Conservation (phyloP, 2,888 invertebrate species). For the Arrhopalites spinosus region DNA sequence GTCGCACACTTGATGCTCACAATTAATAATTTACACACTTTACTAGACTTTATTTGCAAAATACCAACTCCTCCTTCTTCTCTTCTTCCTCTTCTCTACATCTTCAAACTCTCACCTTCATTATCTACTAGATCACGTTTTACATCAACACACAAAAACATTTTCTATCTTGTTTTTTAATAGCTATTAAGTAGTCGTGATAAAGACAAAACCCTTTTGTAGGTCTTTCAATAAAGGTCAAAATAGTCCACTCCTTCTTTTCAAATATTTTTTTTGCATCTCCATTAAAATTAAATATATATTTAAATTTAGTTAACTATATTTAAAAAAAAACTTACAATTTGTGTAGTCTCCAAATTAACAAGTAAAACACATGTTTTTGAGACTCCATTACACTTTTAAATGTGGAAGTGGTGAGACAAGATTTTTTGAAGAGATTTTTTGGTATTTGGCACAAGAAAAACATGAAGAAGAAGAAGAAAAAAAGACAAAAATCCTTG, state of each 20-base stretch:
- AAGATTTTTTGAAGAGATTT: neutral
- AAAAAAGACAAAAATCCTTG: neutral
- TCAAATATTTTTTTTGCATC: no score
- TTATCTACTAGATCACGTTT: neutral
- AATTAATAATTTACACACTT: constrained; percentile 34
- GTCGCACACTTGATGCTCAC: constrained; percentile 33
- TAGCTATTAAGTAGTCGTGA: no score
- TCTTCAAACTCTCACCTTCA: constrained; percentile 13
- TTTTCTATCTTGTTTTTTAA: no score
- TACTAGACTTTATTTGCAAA: constrained; percentile 14
- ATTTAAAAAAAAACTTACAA: neutral
- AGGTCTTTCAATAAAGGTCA: no score
- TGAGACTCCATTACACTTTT: neutral
- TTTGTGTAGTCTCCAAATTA: no score
- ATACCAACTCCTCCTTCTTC: neutral
- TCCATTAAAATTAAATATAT: no score
- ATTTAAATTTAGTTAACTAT: no score
- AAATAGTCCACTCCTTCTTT: no score
- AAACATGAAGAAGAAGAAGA: neutral
- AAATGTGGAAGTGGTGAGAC: constrained; percentile 4
- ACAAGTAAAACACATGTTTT: no score
- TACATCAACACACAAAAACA: neutral
- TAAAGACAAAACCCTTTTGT: no score
- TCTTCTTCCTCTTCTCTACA: neutral
- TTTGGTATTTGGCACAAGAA: constrained; percentile 18